Evolutionary conservation across 2,888 invertebrate genomes (phyloP), one percentile per base, ranked within the genome.

Genomic region (Pandemis heparana): DNA sequence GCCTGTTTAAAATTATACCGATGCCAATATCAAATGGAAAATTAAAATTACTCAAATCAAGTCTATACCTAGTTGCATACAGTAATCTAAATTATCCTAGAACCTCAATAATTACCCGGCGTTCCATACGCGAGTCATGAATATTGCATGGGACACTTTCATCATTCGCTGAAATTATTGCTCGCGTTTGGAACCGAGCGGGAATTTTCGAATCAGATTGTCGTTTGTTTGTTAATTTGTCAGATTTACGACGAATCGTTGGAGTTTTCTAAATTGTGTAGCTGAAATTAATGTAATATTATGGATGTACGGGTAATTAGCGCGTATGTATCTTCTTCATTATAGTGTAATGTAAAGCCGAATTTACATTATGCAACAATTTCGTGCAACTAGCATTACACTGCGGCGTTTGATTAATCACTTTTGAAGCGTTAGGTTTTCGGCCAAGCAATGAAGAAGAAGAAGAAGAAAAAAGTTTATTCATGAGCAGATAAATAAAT

Each of bases 201-300:
- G 61, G 60, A 46, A 46, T 51, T 61, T 39, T 70, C 23, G 64
- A 70, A 70, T 64, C 38, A 18, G 43, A 64, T 59, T 64, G 70
- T 70, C 70, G 64, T 64, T 70, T 70, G 70, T 70, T 59, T 59
- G 59, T 18, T 70, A 70, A 70, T 70, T 70, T 70, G 43, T n/a
- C 63, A 18, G 62, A 70, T 64, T 70, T 64, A 39, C 63, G n/a
- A 18, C 64, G 8, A 64, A 70, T 70, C 64, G 64, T 14, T 46
- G 46, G 62, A 38, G 41, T 12, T 56, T 56, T 70, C 43, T 69
- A 56, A 56, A 70, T 70, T 46, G 56, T 64, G 46, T 18, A 48
- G 56, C 46, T 12, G 18, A 56, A 56, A 64, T 56, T 23, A 23
- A 56, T 10, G 23, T 7, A 4, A 56, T 56, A 5, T 56, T 12